Conservation (phyloP, 1,140 invertebrate species). For the Pollicipes pollicipes region DNA sequence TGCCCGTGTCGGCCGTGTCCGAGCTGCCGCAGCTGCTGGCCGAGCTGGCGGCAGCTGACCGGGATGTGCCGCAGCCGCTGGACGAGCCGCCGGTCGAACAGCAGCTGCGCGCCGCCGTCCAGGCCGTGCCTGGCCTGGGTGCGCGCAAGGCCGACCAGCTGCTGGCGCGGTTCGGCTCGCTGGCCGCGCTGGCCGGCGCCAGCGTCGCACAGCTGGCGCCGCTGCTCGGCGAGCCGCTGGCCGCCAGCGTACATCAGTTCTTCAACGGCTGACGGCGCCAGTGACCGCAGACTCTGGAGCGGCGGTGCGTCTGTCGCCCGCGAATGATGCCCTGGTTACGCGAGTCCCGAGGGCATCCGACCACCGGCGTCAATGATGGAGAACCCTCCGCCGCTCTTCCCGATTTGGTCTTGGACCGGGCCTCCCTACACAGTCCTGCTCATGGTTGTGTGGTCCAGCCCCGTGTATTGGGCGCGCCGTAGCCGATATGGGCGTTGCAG, state of each 20-base stretch:
- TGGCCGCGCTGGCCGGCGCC: background rate
- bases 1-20: background rate
- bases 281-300: too few relatives aligned
- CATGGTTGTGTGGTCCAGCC: too few relatives aligned
- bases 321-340: too few relatives aligned
- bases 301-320: too few relatives aligned
- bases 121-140: background rate
- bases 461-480: too few relatives aligned
- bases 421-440: too few relatives aligned
- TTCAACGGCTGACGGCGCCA: background rate
- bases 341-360: too few relatives aligned
- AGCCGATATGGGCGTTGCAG: too few relatives aligned
- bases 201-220: background rate
- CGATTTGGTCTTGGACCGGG: too few relatives aligned
- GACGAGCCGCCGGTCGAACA: background rate
- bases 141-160: background rate
- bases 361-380: too few relatives aligned
- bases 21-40: conserved; percentile 1
- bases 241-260: background rate
- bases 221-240: background rate
- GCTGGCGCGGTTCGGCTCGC: background rate
- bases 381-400: too few relatives aligned
- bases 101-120: background rate
- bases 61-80: background rate
- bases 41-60: background rate